These are phyloP conservation scores for Cinclus mexicanus DNA, from an alignment of 2,113 vertebrate genomes.

Conservation along the genomic window DNA sequence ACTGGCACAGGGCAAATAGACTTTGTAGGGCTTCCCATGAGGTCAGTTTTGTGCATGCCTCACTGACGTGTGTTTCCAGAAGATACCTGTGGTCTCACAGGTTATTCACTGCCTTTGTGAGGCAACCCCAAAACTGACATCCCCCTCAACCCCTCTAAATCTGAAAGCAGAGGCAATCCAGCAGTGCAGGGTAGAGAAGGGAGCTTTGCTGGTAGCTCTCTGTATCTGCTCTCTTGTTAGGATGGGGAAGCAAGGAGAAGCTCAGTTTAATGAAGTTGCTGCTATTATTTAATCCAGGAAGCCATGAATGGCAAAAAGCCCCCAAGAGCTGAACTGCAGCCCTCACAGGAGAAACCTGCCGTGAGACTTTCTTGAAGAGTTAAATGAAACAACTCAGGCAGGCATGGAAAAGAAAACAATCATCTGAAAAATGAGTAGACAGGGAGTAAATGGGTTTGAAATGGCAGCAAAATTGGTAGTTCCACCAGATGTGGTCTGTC, in stretches of 20 bases:
- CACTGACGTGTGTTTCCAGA: not conserved
- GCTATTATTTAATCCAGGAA: not conserved
- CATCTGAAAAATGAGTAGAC: not conserved
- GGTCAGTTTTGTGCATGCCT: not conserved
- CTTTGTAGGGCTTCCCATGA: not conserved
- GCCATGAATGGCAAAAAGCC: not conserved
- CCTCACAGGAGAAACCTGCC: not conserved
- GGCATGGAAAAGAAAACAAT: not conserved
- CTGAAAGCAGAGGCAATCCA: not conserved
- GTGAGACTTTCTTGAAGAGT: not conserved
- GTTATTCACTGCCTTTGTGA: not conserved
- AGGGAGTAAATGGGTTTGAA: not conserved
- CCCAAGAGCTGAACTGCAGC: not conserved
- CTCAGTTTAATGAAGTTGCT: not conserved
- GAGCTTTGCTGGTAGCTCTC: not conserved
- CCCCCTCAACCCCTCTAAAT: not conserved
- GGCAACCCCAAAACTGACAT: not conserved
- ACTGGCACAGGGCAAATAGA: not conserved
- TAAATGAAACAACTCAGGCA: not conserved
- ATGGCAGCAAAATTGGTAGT: fast-evolving
- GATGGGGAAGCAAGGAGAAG: not conserved
- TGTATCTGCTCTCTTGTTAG: fast-evolving
- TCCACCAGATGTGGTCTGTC: not conserved
- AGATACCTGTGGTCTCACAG: not conserved
- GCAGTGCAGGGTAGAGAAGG: fast-evolving